phyloP scores from a whole-genome alignment of 2,888 invertebrate genomes.

The Cetonia aurata region DNA sequence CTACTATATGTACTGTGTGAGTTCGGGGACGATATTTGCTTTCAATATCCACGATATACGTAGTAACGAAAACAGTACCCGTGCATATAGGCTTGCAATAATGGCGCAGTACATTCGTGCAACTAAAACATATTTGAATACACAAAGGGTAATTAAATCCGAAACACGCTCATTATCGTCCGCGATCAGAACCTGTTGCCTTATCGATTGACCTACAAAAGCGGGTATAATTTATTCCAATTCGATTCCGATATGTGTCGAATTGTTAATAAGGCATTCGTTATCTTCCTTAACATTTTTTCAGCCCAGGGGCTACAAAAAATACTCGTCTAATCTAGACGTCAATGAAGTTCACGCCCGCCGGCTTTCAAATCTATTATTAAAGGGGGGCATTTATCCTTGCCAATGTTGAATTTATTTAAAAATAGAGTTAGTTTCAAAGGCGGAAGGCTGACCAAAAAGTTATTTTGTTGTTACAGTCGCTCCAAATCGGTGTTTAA shows the following conservation, averaged over 20 bases:
- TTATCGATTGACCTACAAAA: constrained; percentile 37
- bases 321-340: constrained; percentile 7
- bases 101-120: background rate
- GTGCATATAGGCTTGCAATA: background rate
- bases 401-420: constrained; percentile 37
- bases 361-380: constrained; percentile 26
- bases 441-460: constrained; percentile 31
- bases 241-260: constrained; percentile 10
- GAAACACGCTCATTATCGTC: constrained; percentile 26
- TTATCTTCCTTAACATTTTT: constrained; percentile 22
- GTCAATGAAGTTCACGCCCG: constrained; percentile 24
- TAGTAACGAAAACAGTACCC: background rate
- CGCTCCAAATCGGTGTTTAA: constrained; percentile 12
- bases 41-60: background rate
- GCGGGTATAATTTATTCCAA: constrained; percentile 13
- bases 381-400: constrained; percentile 31
- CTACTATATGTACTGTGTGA: background rate
- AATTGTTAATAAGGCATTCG: constrained; percentile 16
- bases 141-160: constrained; percentile 34
- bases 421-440: constrained; percentile 32
- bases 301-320: constrained; percentile 2
- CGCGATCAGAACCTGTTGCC: constrained; percentile 29
- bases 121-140: background rate
- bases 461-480: constrained; percentile 31
- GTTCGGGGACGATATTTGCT: constrained; percentile 7